Evolutionary conservation across 2,797 vertebrate species (phyloP), one percentile per base, ranked within the genome.

Genomic region (Lutjanus campechanus): DNA sequence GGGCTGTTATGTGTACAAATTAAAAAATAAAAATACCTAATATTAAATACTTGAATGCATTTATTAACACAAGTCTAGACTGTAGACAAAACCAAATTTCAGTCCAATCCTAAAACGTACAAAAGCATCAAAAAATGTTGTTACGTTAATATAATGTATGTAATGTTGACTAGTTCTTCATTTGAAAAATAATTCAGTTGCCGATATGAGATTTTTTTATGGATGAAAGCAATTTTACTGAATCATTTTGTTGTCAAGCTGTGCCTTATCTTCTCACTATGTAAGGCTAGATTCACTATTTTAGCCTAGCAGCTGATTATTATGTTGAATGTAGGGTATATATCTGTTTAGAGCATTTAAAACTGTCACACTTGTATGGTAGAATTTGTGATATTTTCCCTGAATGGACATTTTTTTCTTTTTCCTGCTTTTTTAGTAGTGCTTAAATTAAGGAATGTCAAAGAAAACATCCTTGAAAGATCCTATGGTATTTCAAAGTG

Each of bases 121-220:
- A 49, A 7, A 36, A 36, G 36, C 13, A 20, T 56, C 2, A 54
- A 51, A 50, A 69, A 19, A n/a, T 60, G 25, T 12, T 41, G 3
- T 62, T 51, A 41, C 3, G 29, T 22, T 53, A 0, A 41, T 68
- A 12, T 47, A 7, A 58, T 61, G 1, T n/a, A 41, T 61, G 12
- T 47, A 8, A 61, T 61, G 1, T n/a, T 53, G 20, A 40, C 7
- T 40, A 36, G 6, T 43, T 43, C 10, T 50, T 72, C 0, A 53
- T 61, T 76, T 9, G 17, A 49, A 70, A 22, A 47, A 69, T 36
- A n/a, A 69, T 63, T 63, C 44, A 55, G 41, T 81, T 83, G 83
- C 84, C 73, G 65, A 55, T 25, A 47, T 89, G 79, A 92, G 79
- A 91, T 90, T 90, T 63, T 25, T 85, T 76, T 82, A 36, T 76